These are phyloP conservation scores for Mactra quadrangularis DNA, from an alignment of 1,140 invertebrate genomes.

Conservation along the genomic window DNA sequence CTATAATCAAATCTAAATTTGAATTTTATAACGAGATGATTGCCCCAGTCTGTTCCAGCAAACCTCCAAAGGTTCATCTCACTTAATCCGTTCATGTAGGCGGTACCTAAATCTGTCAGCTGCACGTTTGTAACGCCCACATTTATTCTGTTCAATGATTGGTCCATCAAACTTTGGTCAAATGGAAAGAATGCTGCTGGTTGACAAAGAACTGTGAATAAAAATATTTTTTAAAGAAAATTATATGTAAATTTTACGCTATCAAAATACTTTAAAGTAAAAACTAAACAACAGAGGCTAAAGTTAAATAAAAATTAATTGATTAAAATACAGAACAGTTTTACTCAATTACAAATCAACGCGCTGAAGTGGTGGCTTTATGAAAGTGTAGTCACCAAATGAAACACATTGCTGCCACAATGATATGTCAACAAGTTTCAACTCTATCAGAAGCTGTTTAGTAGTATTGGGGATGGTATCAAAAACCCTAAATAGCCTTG, in stretches of 20 bases:
- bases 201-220: slow-evolving; percentile 62
- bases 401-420: no score
- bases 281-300: background rate
- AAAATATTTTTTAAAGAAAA: no score
- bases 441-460: no score
- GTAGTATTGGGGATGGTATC: no score
- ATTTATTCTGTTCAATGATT: slow-evolving; percentile 55
- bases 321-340: no score
- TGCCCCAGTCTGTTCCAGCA: slow-evolving; percentile 62
- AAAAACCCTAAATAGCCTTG: no score
- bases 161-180: slow-evolving; percentile 63
- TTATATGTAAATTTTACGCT: background rate
- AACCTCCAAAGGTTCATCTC: slow-evolving; percentile 64
- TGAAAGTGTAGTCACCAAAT: no score
- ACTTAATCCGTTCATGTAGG: slow-evolving; percentile 66
- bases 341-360: no score
- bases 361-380: no score
- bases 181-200: slow-evolving; percentile 66
- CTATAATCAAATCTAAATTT: slow-evolving; percentile 64
- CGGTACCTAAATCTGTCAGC: slow-evolving; percentile 64
- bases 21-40: slow-evolving; percentile 66
- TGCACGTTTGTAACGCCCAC: slow-evolving; percentile 57
- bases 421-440: no score
- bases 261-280: background rate
- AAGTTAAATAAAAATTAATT: slow-evolving; percentile 3